Evolutionary conservation across 2,797 vertebrate species (phyloP).

Genomic region (Enteromius anoplus): DNA sequence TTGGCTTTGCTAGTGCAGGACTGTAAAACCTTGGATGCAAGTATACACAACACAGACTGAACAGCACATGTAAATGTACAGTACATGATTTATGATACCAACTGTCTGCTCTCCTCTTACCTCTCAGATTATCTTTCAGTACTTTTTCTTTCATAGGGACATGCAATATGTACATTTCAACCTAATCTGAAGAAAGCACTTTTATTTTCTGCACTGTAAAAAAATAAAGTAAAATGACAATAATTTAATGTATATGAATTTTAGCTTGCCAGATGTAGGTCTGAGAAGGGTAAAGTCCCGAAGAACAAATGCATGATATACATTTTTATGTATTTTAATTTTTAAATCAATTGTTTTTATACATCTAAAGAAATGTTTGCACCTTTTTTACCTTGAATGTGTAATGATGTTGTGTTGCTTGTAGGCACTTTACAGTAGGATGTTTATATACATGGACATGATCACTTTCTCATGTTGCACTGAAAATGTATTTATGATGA

Average conservation of each 20-base stretch:
- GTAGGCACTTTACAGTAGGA: constrained; percentile 64
- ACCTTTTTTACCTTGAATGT: constrained; percentile 63
- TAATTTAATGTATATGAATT: constrained; percentile 53
- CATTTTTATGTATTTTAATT: constrained; percentile 58
- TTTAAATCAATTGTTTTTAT: constrained; percentile 60
- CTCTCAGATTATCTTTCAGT: constrained; percentile 45
- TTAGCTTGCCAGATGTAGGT: constrained; percentile 55
- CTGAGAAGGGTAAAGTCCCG: constrained; percentile 43
- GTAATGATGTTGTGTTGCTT: constrained; percentile 61
- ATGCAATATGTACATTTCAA: constrained; percentile 63
- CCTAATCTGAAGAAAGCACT: constrained; percentile 55
- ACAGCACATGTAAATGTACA: constrained; percentile 6
- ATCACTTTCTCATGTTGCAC: constrained; percentile 56
- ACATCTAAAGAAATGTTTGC: constrained; percentile 56
- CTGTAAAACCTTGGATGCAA: constrained; percentile 8
- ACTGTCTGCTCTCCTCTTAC: constrained; percentile 35
- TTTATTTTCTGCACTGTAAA: constrained; percentile 63
- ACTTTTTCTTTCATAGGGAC: constrained; percentile 55
- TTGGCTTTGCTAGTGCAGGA: constrained; percentile 11
- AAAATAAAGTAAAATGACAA: constrained; percentile 49
- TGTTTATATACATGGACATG: constrained; percentile 56
- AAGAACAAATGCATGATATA: constrained; percentile 60
- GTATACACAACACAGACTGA: background rate
- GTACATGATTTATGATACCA: background rate
- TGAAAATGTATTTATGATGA: constrained; percentile 48